Evolutionary conservation across 2,888 invertebrate species (phyloP).

Genomic region (Brachyptera putata): DNA sequence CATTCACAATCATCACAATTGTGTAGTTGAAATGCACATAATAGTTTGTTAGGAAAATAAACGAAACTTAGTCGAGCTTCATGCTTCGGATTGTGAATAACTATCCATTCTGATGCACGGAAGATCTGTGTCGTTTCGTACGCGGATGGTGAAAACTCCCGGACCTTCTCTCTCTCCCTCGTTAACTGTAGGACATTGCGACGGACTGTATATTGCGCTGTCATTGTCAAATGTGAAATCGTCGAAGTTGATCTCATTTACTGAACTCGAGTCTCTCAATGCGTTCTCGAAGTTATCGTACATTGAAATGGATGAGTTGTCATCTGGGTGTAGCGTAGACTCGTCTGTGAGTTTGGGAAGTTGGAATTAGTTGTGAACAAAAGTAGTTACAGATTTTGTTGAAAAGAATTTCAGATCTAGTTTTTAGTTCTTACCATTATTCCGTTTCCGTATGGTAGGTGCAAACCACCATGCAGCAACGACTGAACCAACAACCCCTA

Average conservation of each 20-base stretch:
- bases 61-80: too few relatives aligned
- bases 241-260: constrained; percentile 13
- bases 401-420: background rate
- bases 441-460: constrained; percentile 8
- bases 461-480: constrained; percentile 29
- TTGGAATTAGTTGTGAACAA: background rate
- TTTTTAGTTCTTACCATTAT: constrained; percentile 14
- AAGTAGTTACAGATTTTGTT: background rate
- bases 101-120: background rate
- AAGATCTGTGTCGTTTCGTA: background rate
- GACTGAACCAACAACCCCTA: constrained; percentile 29
- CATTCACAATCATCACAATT: too few relatives aligned
- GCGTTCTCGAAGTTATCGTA: constrained; percentile 36
- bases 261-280: constrained; percentile 30
- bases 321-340: background rate
- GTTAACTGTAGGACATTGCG: constrained; percentile 2
- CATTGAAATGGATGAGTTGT: constrained; percentile 26
- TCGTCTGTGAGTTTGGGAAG: background rate
- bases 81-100: constrained; percentile 1
- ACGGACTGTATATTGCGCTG: background rate
- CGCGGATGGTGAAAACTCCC: constrained; percentile 1
- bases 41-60: too few relatives aligned
- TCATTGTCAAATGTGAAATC: background rate
- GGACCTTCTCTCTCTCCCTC: constrained; percentile 4
- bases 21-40: too few relatives aligned